Percentiles rank a stretch among this genome's conserved stretches.
Conservation (phyloP, 2,797 vertebrate genomes). For the Carduelis carduelis region DNA sequence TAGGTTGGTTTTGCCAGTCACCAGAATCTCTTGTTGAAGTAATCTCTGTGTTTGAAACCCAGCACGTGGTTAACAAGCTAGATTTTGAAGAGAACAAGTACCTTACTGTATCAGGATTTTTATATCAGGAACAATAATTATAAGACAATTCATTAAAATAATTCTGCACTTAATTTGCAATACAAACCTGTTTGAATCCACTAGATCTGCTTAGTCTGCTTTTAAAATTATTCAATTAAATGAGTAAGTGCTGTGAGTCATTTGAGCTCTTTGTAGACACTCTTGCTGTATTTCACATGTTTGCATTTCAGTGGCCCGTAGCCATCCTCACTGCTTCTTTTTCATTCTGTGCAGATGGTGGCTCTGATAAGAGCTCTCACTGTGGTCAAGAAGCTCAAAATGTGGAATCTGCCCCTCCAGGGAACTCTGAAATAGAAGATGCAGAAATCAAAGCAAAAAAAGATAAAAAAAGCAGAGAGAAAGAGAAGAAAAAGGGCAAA, state of each 20-base stretch:
- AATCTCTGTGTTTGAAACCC: slow-evolving; percentile 8
- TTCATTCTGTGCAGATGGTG: slow-evolving; percentile 78
- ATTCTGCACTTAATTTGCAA: neutral
- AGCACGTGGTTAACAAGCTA: slow-evolving; percentile 23
- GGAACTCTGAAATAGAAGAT: slow-evolving; percentile 75
- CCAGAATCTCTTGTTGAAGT: slow-evolving; percentile 26
- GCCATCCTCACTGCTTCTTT: slow-evolving; percentile 40
- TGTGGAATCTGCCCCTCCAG: slow-evolving; percentile 79
- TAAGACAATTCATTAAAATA: neutral
- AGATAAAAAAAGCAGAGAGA: slow-evolving; percentile 86
- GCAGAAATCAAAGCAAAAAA: slow-evolving; percentile 85
- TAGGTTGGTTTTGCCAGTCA: neutral
- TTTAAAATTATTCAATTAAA: slow-evolving; percentile 9
- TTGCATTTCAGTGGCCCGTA: neutral
- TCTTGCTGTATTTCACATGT: slow-evolving; percentile 6
- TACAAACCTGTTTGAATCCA: neutral
- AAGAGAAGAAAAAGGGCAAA: slow-evolving; percentile 87
- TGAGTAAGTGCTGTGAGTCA: neutral
- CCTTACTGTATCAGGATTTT: neutral
- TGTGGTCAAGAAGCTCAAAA: slow-evolving; percentile 85
- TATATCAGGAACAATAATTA: neutral
- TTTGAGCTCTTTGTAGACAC: neutral
- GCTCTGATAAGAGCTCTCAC: slow-evolving; percentile 88
- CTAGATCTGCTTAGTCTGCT: neutral
- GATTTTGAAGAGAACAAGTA: neutral